Evolutionary conservation across 2,113 vertebrate genomes (phyloP).

Genomic region (Nothocercus julius): DNA sequence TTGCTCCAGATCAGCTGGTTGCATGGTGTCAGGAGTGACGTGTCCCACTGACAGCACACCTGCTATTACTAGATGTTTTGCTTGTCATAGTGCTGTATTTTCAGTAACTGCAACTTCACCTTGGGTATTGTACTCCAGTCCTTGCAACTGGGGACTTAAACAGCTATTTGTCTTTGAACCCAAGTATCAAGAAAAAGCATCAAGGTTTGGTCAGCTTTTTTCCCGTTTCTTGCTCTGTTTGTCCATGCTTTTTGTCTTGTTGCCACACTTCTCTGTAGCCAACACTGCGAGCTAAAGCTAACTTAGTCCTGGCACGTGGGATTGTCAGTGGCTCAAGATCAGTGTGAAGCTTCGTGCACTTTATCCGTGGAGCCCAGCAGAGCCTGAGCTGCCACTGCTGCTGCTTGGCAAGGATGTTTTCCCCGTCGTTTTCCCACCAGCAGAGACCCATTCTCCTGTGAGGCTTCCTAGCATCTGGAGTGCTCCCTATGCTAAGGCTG

Average conservation of each 20-base stretch:
- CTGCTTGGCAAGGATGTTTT: neutral
- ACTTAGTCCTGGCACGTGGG: accelerated
- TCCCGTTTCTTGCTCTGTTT: neutral
- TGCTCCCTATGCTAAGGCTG: accelerated
- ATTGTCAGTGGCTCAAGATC: neutral
- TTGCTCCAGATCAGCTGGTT: neutral
- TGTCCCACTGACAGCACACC: neutral
- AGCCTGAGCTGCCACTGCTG: neutral
- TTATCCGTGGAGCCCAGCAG: neutral
- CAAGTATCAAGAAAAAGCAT: neutral
- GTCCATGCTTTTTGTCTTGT: neutral
- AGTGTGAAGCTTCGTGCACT: neutral
- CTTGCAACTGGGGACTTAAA: neutral
- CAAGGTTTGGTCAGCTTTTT: neutral
- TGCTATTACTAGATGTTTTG: neutral
- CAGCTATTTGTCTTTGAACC: neutral
- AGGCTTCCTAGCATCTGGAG: neutral
- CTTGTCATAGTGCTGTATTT: neutral
- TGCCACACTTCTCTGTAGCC: neutral
- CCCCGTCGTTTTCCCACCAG: accelerated
- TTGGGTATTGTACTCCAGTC: neutral
- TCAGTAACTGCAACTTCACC: neutral
- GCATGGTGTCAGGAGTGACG: neutral
- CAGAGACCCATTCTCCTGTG: neutral
- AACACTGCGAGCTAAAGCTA: accelerated